These are phyloP conservation scores for Lutraria lutraria DNA, from an alignment of 2,888 invertebrate genomes.

Conservation along the genomic window DNA sequence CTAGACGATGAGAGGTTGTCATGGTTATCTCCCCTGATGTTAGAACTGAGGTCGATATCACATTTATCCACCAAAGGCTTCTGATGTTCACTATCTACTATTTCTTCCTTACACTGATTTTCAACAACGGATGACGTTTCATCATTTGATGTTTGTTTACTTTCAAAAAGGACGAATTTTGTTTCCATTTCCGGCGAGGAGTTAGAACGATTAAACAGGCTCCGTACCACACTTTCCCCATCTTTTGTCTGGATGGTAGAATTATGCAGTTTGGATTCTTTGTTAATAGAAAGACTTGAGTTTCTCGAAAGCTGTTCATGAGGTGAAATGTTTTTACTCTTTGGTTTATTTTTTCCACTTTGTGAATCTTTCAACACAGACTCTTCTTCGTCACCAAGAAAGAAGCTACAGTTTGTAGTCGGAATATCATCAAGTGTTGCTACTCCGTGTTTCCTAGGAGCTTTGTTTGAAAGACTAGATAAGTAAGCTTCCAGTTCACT, in stretches of 20 bases:
- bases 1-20: constrained; percentile 28
- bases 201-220: constrained; percentile 6
- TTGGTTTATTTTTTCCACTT: not conserved
- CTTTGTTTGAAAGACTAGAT: constrained; percentile 76
- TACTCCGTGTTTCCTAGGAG: constrained; percentile 45
- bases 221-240: not conserved
- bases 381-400: constrained; percentile 69
- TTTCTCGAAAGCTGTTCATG: not conserved
- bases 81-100: not conserved
- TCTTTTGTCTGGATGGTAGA: not conserved
- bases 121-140: not conserved
- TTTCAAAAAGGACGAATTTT: constrained; percentile 6
- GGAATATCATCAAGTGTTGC: constrained; percentile 70
- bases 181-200: constrained; percentile 23
- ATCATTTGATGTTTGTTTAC: not conserved
- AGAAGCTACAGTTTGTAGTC: constrained; percentile 78
- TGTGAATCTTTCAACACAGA: constrained; percentile 10
- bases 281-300: constrained; percentile 62
- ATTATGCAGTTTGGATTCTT: not conserved
- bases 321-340: not conserved
- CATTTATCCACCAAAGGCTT: not conserved
- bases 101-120: not conserved
- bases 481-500: constrained; percentile 81
- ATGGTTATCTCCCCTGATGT: constrained; percentile 28
- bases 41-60: not conserved